Percentiles rank a stretch among this genome's conserved stretches.
These are phyloP conservation scores for Piaya cayana DNA, from an alignment of 2,113 vertebrate species.

Conservation along the genomic window DNA sequence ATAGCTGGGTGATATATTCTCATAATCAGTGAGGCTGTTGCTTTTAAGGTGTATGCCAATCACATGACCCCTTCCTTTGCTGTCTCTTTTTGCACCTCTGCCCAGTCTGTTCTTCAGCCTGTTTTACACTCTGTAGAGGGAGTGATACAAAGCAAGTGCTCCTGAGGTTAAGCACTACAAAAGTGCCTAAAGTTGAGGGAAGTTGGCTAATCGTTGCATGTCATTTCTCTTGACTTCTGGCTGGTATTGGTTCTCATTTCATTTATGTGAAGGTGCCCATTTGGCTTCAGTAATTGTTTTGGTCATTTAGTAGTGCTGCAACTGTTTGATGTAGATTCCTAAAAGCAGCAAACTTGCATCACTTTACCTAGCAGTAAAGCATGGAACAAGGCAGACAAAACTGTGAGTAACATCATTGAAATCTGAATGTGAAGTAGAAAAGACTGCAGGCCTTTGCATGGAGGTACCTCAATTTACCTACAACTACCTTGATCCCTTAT, in stretches of 20 bases:
- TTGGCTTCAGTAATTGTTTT: neutral
- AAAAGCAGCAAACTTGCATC: neutral
- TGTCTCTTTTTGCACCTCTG: neutral
- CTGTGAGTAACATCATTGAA: neutral
- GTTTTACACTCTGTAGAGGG: neutral
- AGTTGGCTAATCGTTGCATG: neutral
- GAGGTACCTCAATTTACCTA: neutral
- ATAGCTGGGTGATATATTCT: neutral
- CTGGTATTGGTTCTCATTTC: neutral
- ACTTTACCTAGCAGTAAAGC: neutral
- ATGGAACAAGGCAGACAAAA: neutral
- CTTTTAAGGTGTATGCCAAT: neutral
- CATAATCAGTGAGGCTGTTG: fast-evolving
- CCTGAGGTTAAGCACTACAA: neutral
- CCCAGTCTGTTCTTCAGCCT: neutral
- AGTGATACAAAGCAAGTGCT: neutral
- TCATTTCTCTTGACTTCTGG: neutral
- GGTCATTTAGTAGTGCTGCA: neutral
- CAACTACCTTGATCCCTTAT: neutral
- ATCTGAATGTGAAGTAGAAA: neutral
- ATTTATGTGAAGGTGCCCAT: neutral
- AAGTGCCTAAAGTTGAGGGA: neutral
- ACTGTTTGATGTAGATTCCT: neutral
- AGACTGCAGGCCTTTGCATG: neutral
- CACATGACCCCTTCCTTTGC: neutral